Evolutionary conservation across 2,888 invertebrate genomes (phyloP).

Genomic region (Coenonympha arcania): DNA sequence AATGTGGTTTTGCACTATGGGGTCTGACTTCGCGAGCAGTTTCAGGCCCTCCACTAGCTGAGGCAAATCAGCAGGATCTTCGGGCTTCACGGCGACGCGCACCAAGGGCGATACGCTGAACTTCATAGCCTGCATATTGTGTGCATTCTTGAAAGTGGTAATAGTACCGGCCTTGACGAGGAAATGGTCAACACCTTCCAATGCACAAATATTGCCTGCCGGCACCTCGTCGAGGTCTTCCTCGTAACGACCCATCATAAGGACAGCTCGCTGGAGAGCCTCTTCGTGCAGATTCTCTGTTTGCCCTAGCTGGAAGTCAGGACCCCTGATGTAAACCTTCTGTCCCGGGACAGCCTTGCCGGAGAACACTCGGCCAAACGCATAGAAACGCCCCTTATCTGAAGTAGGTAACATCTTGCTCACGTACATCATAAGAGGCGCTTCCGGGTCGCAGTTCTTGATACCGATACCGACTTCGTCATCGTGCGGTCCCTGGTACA

Average conservation of each 20-base stretch:
- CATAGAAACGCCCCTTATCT: conserved; percentile 99
- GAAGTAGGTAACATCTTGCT: conserved; percentile 99
- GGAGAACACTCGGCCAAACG: conserved; percentile 99
- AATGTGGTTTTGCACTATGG: conserved; percentile 99
- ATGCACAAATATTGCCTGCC: conserved; percentile 99
- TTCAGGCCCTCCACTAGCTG: conserved; percentile 99
- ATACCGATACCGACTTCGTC: conserved; percentile 95
- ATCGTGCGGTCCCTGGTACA: conserved; percentile 98
- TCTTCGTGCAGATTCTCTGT: conserved; percentile 99
- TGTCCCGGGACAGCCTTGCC: conserved; percentile 92
- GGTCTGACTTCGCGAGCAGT: conserved; percentile 99
- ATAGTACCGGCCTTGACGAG: conserved; percentile 99
- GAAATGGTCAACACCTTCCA: conserved; percentile 99
- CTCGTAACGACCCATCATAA: conserved; percentile 99
- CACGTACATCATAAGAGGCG: conserved; percentile 99
- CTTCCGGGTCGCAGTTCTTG: conserved; percentile 95
- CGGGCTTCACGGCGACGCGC: conserved; percentile 99
- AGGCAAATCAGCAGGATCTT: conserved; percentile 98
- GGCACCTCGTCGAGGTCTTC: conserved; percentile 99
- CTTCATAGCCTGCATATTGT: conserved; percentile 99
- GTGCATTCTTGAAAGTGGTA: conserved; percentile 98
- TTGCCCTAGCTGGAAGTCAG: conserved; percentile 97
- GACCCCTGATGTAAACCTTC: conserved; percentile 99
- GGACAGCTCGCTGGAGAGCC: conserved; percentile 98
- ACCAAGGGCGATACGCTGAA: conserved; percentile 99